A percentile compares a stretch with the other conserved stretches of the same genome.
These are phyloP conservation scores for Paramuricea clavata DNA, from an alignment of 92 coral and sea anemone genomes.

Conservation along the genomic window DNA sequence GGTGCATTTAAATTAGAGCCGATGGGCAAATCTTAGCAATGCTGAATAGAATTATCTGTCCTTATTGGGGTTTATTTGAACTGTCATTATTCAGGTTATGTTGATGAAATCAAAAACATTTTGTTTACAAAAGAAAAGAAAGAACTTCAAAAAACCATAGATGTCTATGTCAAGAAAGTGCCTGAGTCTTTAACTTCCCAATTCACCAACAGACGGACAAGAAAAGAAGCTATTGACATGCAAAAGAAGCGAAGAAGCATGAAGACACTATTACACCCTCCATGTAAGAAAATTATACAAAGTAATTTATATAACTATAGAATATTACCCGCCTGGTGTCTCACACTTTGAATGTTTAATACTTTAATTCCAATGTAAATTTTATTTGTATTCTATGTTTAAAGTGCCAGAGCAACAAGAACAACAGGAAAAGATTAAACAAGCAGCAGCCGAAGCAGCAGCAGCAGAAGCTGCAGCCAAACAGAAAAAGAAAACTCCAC, in stretches of 20 bases:
- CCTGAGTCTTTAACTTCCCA: constrained; percentile 4
- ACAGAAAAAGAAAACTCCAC: constrained; percentile 24
- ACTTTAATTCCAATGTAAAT: background rate
- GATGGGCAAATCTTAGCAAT: no score
- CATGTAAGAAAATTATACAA: constrained; percentile 9
- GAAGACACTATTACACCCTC: constrained; percentile 13
- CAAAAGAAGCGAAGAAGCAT: background rate
- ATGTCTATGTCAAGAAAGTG: constrained; percentile 3
- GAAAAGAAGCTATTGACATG: background rate
- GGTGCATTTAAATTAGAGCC: no score
- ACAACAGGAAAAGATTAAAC: constrained; percentile 24
- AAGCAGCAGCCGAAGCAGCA: background rate
- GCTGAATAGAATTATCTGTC: no score
- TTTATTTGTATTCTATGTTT: background rate
- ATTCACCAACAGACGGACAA: background rate
- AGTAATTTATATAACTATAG: background rate
- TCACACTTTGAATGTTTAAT: no score
- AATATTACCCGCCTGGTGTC: background rate
- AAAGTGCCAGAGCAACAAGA: constrained; percentile 39
- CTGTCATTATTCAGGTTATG: constrained; percentile 8
- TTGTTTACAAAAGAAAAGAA: background rate
- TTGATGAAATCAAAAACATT: constrained; percentile 11
- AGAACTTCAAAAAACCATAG: background rate
- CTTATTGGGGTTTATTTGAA: no score
- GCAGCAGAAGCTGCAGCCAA: constrained; percentile 7